phyloP scores from a whole-genome alignment of 2,113 vertebrate genomes.

The Ardeotis arabs region DNA sequence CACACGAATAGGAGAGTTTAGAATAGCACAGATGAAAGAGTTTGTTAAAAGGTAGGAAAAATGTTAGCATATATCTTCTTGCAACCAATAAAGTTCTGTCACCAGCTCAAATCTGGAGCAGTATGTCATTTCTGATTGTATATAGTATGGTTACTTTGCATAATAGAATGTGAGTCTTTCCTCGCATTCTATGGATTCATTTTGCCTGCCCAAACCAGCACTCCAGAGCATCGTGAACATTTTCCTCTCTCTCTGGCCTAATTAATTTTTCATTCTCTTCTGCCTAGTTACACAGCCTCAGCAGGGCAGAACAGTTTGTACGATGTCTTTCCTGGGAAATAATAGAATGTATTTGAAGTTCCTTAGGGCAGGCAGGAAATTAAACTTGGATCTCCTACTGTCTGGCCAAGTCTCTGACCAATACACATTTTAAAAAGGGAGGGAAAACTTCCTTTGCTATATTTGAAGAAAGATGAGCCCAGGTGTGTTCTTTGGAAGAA shows the following conservation, averaged over 20 bases:
- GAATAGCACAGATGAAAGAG: not conserved
- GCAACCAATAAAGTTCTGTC: not conserved
- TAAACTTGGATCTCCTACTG: not conserved
- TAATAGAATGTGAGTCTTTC: not conserved
- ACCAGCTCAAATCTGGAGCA: not conserved
- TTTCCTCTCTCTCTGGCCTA: not conserved
- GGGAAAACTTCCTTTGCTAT: not conserved
- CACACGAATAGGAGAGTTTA: not conserved
- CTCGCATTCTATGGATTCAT: not conserved
- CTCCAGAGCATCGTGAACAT: not conserved
- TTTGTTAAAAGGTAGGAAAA: not conserved
- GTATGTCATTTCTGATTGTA: not conserved
- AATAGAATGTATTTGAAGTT: constrained; percentile 7
- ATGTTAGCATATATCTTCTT: not conserved
- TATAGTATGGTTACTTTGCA: not conserved
- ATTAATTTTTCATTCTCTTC: constrained; percentile 27
- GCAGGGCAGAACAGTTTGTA: not conserved
- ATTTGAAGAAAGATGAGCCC: not conserved
- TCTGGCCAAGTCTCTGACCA: not conserved
- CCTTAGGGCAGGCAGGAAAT: not conserved
- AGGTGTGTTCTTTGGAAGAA: not conserved
- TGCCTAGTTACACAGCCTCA: not conserved
- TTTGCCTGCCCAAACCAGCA: not conserved
- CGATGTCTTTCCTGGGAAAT: constrained; percentile 27
- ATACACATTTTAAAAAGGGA: not conserved